Base-by-base conservation (phyloP, 2,888 invertebrate genomes). In the Acanthosoma haemorrhoidale region DNA sequence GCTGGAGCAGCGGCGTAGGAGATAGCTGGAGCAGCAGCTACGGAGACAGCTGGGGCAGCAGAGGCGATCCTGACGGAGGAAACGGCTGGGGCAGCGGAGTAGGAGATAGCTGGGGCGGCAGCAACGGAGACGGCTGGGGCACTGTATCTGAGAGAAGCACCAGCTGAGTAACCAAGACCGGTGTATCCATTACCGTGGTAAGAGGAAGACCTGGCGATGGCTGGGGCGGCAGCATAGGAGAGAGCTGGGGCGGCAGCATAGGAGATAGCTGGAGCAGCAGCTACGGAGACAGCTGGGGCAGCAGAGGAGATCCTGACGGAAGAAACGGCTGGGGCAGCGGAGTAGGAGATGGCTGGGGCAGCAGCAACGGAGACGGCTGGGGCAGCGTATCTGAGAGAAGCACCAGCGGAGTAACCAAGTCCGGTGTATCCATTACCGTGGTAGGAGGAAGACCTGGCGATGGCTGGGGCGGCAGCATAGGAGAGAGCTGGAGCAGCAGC, bases 61-160 rank as follows among this genome's bases (percentile, higher is more conserved):
- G 38, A 57, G 18, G 59, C 51, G 31, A 25, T 29, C 29, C 67
- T 60, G 61, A 64, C 63, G 29, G 70, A 41, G 39, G 71, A 69
- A 11, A 73, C 51, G 16, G 71, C 71, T 51, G 71, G 73, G 57
- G 70, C 69, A 9, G 64, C 69, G 63, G 36, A 43, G 66, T 63
- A 60, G 25, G 61, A 51, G 36, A 64, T 43, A 15, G 71, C 71
- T 34, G 71, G 73, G 39, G 69, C 69, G 9, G 60, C 58, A 41
- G 43, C 21, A 31, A 68, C 51, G 32, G 70, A 39, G 43, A 70
- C 61, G 29, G 72, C 73, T 21, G 69, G 67, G 18, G 72, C 72
- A 36, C 71, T 64, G 81, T 74, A 81, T 1, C 76, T 77, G 0
- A 78, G 75, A 36, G 68, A 43, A 39, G 70, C 66, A 29, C 38